Conservation (phyloP, 1,140 invertebrate species). For the Brachionus manjavacas region DNA sequence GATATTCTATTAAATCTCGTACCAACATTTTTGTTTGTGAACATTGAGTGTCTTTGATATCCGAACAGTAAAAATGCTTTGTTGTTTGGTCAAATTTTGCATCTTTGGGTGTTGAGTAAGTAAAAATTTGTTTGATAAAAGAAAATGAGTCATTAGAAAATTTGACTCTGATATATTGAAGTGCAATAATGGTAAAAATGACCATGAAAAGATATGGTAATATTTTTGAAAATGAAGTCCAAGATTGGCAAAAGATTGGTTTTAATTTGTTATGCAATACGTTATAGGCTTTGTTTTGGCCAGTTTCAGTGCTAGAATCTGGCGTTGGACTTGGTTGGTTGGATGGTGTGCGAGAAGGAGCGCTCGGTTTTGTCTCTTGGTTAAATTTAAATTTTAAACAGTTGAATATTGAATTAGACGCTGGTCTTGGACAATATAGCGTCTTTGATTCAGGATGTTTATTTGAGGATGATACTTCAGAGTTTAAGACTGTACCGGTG, state of each 20-base stretch:
- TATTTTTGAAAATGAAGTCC: neutral
- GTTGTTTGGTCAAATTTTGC: neutral
- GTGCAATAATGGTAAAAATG: conserved; percentile 13
- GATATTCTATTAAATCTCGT: conserved; percentile 18
- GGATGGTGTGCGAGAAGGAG: neutral
- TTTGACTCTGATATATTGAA: conserved; percentile 17
- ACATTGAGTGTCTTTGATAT: conserved; percentile 36
- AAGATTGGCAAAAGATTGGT: neutral
- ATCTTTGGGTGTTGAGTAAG: neutral
- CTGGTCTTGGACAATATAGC: neutral
- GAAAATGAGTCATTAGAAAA: neutral
- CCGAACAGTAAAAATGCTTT: neutral
- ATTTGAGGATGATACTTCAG: neutral
- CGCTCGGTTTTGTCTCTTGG: neutral
- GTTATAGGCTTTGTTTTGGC: neutral
- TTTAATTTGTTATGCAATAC: neutral
- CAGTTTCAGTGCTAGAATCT: neutral
- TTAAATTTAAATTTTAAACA: neutral
- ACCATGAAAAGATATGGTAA: conserved; percentile 20
- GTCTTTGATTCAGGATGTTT: neutral
- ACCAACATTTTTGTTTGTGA: conserved; percentile 3
- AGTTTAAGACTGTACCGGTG: neutral
- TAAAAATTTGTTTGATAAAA: neutral
- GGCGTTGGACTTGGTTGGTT: neutral
- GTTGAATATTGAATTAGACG: neutral